Conservation (phyloP, 2,888 invertebrate species). For the Idaea straminata region DNA sequence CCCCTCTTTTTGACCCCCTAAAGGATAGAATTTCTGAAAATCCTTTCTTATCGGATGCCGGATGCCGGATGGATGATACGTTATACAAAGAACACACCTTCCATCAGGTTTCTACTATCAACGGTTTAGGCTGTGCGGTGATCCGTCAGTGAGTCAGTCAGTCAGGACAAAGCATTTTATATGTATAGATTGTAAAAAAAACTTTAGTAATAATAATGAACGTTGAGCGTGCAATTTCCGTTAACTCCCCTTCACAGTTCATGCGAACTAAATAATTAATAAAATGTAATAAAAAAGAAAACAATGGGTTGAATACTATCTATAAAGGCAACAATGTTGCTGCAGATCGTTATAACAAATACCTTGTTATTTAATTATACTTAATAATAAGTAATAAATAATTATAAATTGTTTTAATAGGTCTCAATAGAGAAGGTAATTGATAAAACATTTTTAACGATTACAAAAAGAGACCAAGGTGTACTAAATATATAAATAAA, state of each 20-base stretch:
- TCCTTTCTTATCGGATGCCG: too few species aligned
- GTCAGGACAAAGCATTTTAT: too few species aligned
- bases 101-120: too few species aligned
- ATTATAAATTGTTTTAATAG: background rate
- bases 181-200: too few species aligned
- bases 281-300: constrained; percentile 2
- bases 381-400: background rate
- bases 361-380: background rate
- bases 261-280: constrained; percentile 4
- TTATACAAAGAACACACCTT: too few species aligned
- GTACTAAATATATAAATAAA: too few species aligned
- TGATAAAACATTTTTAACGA: background rate
- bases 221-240: background rate
- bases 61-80: too few species aligned
- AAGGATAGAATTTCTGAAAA: too few species aligned
- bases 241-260: background rate
- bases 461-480: too few species aligned
- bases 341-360: background rate
- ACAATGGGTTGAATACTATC: constrained; percentile 8
- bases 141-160: too few species aligned
- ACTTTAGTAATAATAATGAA: background rate
- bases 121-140: too few species aligned
- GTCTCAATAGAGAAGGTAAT: background rate
- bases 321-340: constrained; percentile 3
- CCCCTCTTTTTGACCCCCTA: too few species aligned